Conservation (phyloP, 2,888 invertebrate species). For the Pinctada fucata region DNA sequence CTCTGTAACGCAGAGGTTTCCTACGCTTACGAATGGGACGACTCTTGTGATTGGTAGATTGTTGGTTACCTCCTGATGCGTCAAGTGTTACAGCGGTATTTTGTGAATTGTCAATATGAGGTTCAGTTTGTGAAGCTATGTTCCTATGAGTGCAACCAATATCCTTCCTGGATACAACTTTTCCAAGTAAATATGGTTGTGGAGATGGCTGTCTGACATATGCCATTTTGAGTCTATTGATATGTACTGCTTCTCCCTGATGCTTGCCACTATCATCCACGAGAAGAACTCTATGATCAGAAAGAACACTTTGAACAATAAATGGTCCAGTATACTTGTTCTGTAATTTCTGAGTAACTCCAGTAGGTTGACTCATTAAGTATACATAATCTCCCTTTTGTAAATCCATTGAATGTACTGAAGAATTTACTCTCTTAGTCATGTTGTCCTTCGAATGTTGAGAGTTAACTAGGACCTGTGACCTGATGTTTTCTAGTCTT, state of each 20-base stretch:
- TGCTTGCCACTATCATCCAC: background rate
- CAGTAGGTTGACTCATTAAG: background rate
- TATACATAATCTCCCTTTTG: constrained; percentile 22
- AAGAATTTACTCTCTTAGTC: constrained; percentile 7
- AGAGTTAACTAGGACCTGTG: constrained; percentile 6
- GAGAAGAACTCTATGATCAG: constrained; percentile 15
- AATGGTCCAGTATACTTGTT: constrained; percentile 19
- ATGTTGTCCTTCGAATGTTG: constrained; percentile 6
- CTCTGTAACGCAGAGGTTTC: too few relatives aligned
- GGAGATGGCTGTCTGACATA: constrained; percentile 26
- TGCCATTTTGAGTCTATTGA: constrained; percentile 23
- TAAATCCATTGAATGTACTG: background rate
- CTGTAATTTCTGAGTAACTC: constrained; percentile 17
- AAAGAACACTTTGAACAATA: constrained; percentile 7
- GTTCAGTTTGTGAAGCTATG: too few relatives aligned
- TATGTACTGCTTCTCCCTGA: background rate
- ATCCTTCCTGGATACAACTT: constrained; percentile 2
- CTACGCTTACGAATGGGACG: too few relatives aligned
- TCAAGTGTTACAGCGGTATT: too few relatives aligned
- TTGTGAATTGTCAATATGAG: too few relatives aligned
- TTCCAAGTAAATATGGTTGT: constrained; percentile 16
- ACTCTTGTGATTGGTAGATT: too few relatives aligned
- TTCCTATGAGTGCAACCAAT: too few relatives aligned
- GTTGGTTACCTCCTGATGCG: too few relatives aligned
- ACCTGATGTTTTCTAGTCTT: constrained; percentile 10